Evolutionary conservation across 2,113 vertebrate genomes (phyloP).

Genomic region (Ceyx melanurus): DNA sequence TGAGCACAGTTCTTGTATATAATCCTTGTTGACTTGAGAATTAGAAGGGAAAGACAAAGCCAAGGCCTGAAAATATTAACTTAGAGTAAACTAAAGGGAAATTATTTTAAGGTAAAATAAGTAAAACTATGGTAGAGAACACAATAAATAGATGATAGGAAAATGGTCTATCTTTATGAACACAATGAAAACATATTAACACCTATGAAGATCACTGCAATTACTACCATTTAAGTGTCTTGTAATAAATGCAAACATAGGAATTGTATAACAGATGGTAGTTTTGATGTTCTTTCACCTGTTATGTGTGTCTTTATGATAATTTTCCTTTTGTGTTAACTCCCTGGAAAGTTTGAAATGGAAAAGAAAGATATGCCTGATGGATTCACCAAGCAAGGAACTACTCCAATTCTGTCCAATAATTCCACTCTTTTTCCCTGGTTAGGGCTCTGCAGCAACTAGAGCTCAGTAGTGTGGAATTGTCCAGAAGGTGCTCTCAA

Average conservation of each 20-base stretch:
- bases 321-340: not conserved
- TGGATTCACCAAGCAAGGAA: not conserved
- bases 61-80: not conserved
- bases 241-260: not conserved
- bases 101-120: not conserved
- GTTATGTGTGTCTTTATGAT: not conserved
- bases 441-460: not conserved
- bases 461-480: not conserved
- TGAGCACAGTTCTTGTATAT: not conserved
- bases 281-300: not conserved
- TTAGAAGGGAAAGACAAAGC: not conserved
- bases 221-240: not conserved
- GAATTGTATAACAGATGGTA: not conserved
- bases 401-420: not conserved
- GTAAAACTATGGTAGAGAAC: not conserved
- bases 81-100: not conserved
- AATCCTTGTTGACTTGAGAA: not conserved
- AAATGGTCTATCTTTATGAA: not conserved
- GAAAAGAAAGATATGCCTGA: not conserved
- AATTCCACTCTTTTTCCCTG: not conserved
- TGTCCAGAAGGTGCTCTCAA: not conserved
- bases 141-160: not conserved
- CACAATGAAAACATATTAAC: not conserved
- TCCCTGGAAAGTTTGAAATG: not conserved
- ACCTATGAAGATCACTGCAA: not conserved